Conservation (phyloP, 2,113 vertebrate species). For the Pipra filicauda region DNA sequence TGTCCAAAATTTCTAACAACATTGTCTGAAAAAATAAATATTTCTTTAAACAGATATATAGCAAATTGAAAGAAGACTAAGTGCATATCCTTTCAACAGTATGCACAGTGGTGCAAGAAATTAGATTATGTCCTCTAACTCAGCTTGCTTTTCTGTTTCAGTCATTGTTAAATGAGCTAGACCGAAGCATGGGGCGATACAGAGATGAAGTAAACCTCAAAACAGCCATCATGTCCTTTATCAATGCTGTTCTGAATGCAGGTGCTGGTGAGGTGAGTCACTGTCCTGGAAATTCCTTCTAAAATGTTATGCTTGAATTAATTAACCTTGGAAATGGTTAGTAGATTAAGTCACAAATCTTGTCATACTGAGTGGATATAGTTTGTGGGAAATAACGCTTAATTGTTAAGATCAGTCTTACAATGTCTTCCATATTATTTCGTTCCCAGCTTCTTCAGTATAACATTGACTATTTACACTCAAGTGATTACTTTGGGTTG, state of each 20-base stretch:
- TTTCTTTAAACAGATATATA: neutral
- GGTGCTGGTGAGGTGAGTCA: slow-evolving; percentile 91
- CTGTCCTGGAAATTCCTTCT: neutral
- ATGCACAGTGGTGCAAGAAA: neutral
- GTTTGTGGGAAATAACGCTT: neutral
- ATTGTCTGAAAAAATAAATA: neutral
- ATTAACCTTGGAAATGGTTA: neutral
- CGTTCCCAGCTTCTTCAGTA: neutral
- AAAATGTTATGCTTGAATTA: neutral
- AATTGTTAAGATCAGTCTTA: neutral
- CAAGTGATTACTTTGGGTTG: neutral
- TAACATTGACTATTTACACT: neutral
- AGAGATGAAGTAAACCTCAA: slow-evolving; percentile 96
- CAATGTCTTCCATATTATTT: neutral
- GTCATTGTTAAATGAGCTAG: slow-evolving; percentile 92
- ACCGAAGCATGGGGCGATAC: slow-evolving; percentile 90
- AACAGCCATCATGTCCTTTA: slow-evolving; percentile 98
- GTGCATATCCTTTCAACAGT: neutral
- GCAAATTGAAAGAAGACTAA: neutral
- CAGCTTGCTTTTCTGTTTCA: slow-evolving; percentile 55
- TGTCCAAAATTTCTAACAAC: neutral
- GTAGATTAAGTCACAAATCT: neutral
- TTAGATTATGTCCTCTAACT: neutral
- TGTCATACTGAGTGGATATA: neutral
- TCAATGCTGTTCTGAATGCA: slow-evolving; percentile 95